Percentiles rank a stretch among this genome's conserved stretches.
Conservation (phyloP, 2,888 invertebrate species). For the Drosophila trichaetosa region DNA sequence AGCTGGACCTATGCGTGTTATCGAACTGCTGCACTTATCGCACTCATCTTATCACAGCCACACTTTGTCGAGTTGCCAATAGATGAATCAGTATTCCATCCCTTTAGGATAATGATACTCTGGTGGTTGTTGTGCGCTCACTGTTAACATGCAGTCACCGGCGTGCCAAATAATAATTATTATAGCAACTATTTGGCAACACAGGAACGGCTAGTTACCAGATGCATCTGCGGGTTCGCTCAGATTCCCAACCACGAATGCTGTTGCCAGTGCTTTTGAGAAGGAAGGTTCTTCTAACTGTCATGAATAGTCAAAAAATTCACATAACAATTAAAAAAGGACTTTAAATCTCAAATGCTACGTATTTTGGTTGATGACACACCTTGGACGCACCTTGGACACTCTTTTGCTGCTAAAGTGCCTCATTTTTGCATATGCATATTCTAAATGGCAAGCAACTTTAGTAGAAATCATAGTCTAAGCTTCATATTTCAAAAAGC, state of each 20-base stretch:
- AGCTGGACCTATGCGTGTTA: slow-evolving; percentile 12
- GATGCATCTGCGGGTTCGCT: slow-evolving; percentile 15
- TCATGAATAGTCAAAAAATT: slow-evolving; percentile 32
- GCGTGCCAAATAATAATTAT: slow-evolving; percentile 56
- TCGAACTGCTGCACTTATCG: slow-evolving; percentile 39
- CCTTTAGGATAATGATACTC: not conserved
- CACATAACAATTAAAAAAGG: slow-evolving; percentile 49
- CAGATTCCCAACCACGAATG: too few relatives aligned
- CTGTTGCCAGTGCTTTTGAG: slow-evolving; percentile 21
- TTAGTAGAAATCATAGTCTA: too few relatives aligned
- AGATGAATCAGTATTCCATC: not conserved
- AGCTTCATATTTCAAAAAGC: too few relatives aligned
- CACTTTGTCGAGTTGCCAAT: slow-evolving; percentile 27
- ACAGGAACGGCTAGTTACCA: slow-evolving; percentile 56
- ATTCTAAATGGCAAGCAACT: too few relatives aligned
- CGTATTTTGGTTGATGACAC: not conserved
- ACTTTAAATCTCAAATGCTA: slow-evolving; percentile 28
- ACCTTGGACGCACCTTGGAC: too few relatives aligned
- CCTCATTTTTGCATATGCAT: too few relatives aligned
- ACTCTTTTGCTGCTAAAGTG: too few relatives aligned
- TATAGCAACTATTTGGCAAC: slow-evolving; percentile 51
- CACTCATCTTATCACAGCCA: not conserved
- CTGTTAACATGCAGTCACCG: slow-evolving; percentile 50
- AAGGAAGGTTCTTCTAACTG: slow-evolving; percentile 49
- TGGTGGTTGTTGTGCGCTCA: slow-evolving; percentile 16